Evolutionary conservation across 30 jellyfish, hydroid and myxozoan genomes (phyloP), one percentile per base, ranked within the genome.

Genomic region (Hydractinia echinata): DNA sequence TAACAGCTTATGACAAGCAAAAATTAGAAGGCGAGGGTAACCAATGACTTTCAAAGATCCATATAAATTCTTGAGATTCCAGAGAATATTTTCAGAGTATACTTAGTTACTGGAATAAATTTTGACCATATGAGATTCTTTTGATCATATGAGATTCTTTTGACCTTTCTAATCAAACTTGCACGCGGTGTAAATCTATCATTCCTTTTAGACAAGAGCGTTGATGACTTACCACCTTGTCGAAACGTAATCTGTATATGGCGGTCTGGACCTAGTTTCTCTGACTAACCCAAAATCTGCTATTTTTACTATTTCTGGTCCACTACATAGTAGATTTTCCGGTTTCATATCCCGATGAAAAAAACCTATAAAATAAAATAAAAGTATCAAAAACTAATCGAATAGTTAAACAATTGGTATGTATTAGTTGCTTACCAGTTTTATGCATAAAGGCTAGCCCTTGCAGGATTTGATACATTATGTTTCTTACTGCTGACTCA

Each of bases 331-430:
- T n/a, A 92, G 94, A 58, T 92, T 92, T 61, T 92, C 98, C 44
- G 98, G 98, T 78, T 92, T 92, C 98, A 92, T 92, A 54, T 92
- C 98, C 15, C 98, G 86, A 76, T 92, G 98, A 70, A 92, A 92
- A 79, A 67, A 92, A 15, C 98, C 98, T 92, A 76, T 18, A 80
- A 77, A 81, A 61, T 16, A 76, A 44, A 60, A 5, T 60, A 13
- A n/a, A 4, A 5, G 49, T 5, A 14, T 4, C 72, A 80, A 6
- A 56, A 44, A 13, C 50, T 72, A 51, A 39, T 30, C n/a, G 53
- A 69, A 68, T 69, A 67, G 16, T 4, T 0, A 82, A 16, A 71
- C 81, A 72, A 30, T 18, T 68, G 15, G 50, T 30, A 30, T 30
- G 44, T 30, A 30, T 30, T 20, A 8, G 39, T 21, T 54, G 8